Conservation (phyloP, 2,797 vertebrate species). For the Telmatherina bonti region DNA sequence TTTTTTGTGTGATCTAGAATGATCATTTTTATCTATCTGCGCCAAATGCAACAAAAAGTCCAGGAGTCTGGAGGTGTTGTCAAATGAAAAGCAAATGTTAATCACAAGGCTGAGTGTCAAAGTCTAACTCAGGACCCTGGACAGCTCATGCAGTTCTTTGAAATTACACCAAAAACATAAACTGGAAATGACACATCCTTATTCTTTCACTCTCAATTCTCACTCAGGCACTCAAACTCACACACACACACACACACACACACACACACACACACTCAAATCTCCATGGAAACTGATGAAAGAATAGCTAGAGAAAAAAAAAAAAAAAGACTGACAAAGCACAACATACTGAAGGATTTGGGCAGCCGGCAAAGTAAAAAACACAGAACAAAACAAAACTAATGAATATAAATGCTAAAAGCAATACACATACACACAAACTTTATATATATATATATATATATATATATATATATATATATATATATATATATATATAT, state of each 20-base stretch:
- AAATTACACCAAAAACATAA: slow-evolving; percentile 42
- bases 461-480: too few species aligned
- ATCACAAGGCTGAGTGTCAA: slow-evolving; percentile 2
- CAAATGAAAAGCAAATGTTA: slow-evolving; percentile 12
- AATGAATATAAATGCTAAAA: neutral
- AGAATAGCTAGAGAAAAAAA: slow-evolving; percentile 65
- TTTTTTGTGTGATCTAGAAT: neutral
- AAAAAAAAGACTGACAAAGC: slow-evolving; percentile 52
- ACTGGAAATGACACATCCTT: slow-evolving; percentile 66
- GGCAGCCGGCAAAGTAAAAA: slow-evolving; percentile 35
- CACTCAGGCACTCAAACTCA: slow-evolving; percentile 44
- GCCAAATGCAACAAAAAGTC: neutral
- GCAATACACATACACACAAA: too few species aligned
- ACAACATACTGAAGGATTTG: slow-evolving; percentile 45
- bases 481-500: too few species aligned
- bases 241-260: slow-evolving; percentile 48
- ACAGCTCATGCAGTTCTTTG: slow-evolving; percentile 13
- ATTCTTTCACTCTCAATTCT: slow-evolving; percentile 55
- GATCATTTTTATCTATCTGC: neutral
- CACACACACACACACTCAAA: slow-evolving; percentile 55
- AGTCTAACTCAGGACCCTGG: slow-evolving; percentile 26
- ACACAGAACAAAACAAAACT: neutral
- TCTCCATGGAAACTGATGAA: slow-evolving; percentile 83
- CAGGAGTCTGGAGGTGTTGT: neutral
- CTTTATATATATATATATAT: too few species aligned